phyloP scores from a whole-genome alignment of 2,888 invertebrate species.

The Podotricha telesiphe region DNA sequence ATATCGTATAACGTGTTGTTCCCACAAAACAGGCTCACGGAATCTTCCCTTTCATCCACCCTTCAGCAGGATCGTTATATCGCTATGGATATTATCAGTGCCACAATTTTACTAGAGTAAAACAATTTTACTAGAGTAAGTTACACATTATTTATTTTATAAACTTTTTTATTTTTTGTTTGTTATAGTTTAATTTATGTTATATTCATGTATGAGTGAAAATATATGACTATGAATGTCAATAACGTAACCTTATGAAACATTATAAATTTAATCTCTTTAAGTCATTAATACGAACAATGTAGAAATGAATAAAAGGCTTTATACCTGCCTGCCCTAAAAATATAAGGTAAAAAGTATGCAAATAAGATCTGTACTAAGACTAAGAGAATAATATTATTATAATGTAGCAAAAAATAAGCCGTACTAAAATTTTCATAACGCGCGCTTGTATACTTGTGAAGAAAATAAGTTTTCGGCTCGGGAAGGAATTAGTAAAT shows the following conservation, averaged over 20 bases:
- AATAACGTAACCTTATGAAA: not conserved
- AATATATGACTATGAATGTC: not conserved
- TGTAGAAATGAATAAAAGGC: not conserved
- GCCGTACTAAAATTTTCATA: conserved; percentile 19
- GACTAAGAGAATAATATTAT: conserved; percentile 19
- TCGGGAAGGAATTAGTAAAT: conserved; percentile 29
- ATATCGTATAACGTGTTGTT: conserved; percentile 50
- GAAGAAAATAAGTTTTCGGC: conserved; percentile 32
- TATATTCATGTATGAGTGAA: not conserved
- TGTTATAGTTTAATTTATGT: too few species aligned
- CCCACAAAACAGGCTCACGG: conserved; percentile 35
- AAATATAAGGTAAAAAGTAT: conserved; percentile 17
- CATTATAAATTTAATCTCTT: not conserved
- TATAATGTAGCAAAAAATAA: conserved; percentile 14
- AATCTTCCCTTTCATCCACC: conserved; percentile 41
- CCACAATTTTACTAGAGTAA: conserved; percentile 7
- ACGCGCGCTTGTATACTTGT: conserved; percentile 15
- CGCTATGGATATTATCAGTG: conserved; percentile 12
- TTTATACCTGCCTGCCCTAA: not conserved
- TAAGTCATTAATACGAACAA: not conserved
- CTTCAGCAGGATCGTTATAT: conserved; percentile 29
- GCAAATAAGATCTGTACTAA: conserved; percentile 17
- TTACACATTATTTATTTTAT: not conserved
- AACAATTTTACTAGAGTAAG: too few species aligned
- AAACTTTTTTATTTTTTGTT: too few species aligned